Base-by-base conservation (phyloP, 1,140 invertebrate genomes). In the Tigriopus japonicus region DNA sequence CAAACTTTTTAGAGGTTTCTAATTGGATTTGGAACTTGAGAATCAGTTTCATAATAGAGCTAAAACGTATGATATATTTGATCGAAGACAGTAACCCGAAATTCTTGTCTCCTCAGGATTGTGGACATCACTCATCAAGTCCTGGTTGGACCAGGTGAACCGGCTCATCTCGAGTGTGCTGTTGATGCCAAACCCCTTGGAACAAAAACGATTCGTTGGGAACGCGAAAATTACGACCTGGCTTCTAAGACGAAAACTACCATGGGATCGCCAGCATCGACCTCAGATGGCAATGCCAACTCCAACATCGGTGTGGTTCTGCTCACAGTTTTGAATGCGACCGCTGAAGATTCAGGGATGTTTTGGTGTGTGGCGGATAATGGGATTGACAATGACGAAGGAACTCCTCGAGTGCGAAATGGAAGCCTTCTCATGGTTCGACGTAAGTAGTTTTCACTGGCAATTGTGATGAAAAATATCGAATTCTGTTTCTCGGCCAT, bases 331-430 rank as follows among this genome's bases (percentile, higher is more conserved):
- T 23, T 58, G 17, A 58, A 58, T 43, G 55, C 55, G 1, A 58
- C 55, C 2, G 55, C 55, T 15, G 21, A 28, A 15, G 55, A 58
- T 19, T 41, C 28, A 1, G 55, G 55, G 17, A 41, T 17, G 14
- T 58, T 58, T 58, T 58, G 55, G 55, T 58, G 55, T 19, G 55
- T 35, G 55, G 55, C 55, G 2, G n/a, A 40, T 6, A 58, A 58
- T 58, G 55, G 55, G 42, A 42, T 58, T n/a, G 28, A 35, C 28
- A 35, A 35, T 35, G 28, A 35, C 28, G 28, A 35, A 35, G 55
- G 40, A 19, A 42, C 28, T n/a, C 17, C 13, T n/a, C 28, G 24
- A 41, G 55, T 41, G n/a, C 17, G 55, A 40, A 58, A 58, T 42
- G 21, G 24, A 15, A 41, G 28, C 17, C 42, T 41, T 42, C 28